Base-by-base conservation (phyloP, 2,888 invertebrate genomes). In the Cantharis lateralis region DNA sequence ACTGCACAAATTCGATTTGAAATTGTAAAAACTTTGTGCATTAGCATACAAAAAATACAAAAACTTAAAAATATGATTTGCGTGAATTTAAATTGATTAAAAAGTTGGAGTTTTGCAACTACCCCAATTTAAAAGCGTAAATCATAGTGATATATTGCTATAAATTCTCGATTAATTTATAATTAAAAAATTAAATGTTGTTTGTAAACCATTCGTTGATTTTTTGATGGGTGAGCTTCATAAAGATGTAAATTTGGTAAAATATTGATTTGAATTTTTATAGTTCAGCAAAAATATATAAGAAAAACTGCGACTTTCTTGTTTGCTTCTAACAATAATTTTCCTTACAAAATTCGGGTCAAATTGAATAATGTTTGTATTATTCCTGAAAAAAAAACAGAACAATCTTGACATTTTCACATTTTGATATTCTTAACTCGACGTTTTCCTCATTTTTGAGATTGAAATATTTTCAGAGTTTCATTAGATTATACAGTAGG, bases 361-460 rank as follows among this genome's bases (percentile, higher is more conserved):
- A 48, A 48, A 48, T 48, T n/a, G 48, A 48, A 48, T 48, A 48
- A 48, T 48, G 48, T 48, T 48, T 48, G 48, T 48, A n/a, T 48
- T 48, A 48, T 48, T 48, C 48, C n/a, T 48, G 32, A 48, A 48
- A 48, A 48, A 48, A 48, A 48, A 48, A 48, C n/a, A 48, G 7
- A 48, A 11, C 48, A 48, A 48, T 48, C 48, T 80, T 79, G 79
- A 32, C 78, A 79, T 84, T 78, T 76, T 81, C 77, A 24, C 82
- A 48, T n/a, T 48, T 48, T 48, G 48, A 48, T 48, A 48, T n/a
- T 48, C n/a, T 1, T n/a, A 48, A 48, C n/a, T 48, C n/a, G n/a
- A 48, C n/a, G n/a, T 48, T n/a, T 48, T 48, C 2, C 48, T 48
- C 9, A 48, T 48, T 48, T 48, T 48, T n/a, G 4, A n/a, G n/a